phyloP scores from a whole-genome alignment of 2,797 vertebrate species.

The Falco novaeseelandiae region DNA sequence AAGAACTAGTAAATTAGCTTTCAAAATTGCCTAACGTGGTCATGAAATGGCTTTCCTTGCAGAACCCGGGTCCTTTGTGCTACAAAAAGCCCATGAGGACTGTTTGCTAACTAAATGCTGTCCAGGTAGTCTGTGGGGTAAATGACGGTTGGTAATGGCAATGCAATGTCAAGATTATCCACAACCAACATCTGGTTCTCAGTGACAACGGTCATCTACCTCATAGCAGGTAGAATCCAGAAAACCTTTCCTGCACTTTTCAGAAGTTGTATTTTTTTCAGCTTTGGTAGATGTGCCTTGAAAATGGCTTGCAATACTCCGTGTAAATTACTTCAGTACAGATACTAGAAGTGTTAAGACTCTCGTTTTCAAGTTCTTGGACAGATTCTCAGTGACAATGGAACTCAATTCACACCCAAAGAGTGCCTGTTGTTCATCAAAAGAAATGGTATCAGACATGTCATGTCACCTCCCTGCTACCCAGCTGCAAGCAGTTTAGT shows the following conservation, averaged over 20 bases:
- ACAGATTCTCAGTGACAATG: conserved; percentile 31
- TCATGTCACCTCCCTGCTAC: background rate
- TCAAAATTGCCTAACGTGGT: background rate
- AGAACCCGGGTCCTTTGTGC: background rate
- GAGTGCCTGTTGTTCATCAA: background rate
- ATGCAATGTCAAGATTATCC: background rate
- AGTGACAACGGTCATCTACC: background rate
- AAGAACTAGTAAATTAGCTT: background rate
- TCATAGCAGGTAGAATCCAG: background rate
- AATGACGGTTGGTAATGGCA: background rate
- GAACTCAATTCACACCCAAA: conserved; percentile 40
- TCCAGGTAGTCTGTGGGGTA: background rate
- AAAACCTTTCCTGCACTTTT: background rate
- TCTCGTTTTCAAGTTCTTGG: conserved; percentile 6
- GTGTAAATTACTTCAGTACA: conserved; percentile 2
- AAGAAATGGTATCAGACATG: background rate
- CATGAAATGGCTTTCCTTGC: background rate
- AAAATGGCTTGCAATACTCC: background rate
- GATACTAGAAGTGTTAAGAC: conserved; percentile 4
- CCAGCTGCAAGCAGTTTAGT: background rate
- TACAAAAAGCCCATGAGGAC: background rate
- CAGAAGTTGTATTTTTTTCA: background rate
- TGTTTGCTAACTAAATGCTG: background rate
- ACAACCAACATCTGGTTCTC: background rate
- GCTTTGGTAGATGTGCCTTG: background rate